Conservation (phyloP, 1,140 invertebrate genomes). For the roundworm (Caenorhabditis elegans) region WBcel235 BX284602.5:6147001-6147500, state of each 20-base stretch:
- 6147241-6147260: conserved; percentile 42
- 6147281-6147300: conserved; percentile 50
- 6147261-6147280: conserved; percentile 40
- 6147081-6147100: neutral
- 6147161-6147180: neutral
- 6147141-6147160: neutral
- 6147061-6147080: neutral
- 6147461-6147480: conserved; percentile 10
- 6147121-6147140: conserved; percentile 24
- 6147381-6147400: conserved; percentile 31
- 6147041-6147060: neutral
- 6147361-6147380: conserved; percentile 29
- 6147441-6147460: neutral
- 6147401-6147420: conserved; percentile 13
- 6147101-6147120: neutral
- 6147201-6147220: conserved; percentile 11
- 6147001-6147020: conserved; percentile 7
- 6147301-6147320: conserved; percentile 52
- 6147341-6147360: conserved; percentile 42
- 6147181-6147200: conserved; percentile 11
- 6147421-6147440: conserved; percentile 17
- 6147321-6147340: conserved; percentile 56
- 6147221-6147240: conserved; percentile 34
- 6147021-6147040: neutral
- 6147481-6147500: conserved; percentile 11